Conservation (phyloP, 2,888 invertebrate species). For the Eustalomyia histrio region DNA sequence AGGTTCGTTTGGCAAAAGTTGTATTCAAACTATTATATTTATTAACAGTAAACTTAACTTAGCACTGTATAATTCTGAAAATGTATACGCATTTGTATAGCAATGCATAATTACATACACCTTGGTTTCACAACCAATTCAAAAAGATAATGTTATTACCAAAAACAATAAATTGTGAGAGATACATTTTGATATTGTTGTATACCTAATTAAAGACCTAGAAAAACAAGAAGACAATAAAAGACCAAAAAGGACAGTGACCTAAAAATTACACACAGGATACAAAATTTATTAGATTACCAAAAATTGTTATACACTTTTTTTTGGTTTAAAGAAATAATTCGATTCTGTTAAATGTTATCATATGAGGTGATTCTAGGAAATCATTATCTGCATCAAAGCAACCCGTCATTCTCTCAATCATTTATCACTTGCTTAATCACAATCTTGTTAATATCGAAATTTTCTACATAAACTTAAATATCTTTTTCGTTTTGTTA, state of each 20-base stretch:
- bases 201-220: conserved; percentile 55
- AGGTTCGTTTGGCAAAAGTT: not conserved
- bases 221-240: conserved; percentile 34
- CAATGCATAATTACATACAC: conserved; percentile 1
- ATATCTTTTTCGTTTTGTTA: conserved; percentile 25
- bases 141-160: conserved; percentile 18
- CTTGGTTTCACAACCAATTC: conserved; percentile 18
- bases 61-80: not conserved
- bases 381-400: conserved; percentile 11
- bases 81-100: not conserved
- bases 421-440: conserved; percentile 36
- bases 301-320: not conserved
- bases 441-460: conserved; percentile 39
- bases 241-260: conserved; percentile 37
- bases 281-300: not conserved
- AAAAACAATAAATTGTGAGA: conserved; percentile 28
- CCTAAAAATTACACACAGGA: conserved; percentile 18
- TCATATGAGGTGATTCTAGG: not conserved
- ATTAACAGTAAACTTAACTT: conserved; percentile 5
- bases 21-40: not conserved
- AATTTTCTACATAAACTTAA: not conserved
- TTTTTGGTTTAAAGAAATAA: not conserved
- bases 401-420: not conserved
- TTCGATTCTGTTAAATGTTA: not conserved
- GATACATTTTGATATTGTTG: conserved; percentile 31